Percentiles rank a stretch among this genome's conserved stretches.
Conservation (phyloP, 2,888 invertebrate genomes). For the Eristalis tenax region DNA sequence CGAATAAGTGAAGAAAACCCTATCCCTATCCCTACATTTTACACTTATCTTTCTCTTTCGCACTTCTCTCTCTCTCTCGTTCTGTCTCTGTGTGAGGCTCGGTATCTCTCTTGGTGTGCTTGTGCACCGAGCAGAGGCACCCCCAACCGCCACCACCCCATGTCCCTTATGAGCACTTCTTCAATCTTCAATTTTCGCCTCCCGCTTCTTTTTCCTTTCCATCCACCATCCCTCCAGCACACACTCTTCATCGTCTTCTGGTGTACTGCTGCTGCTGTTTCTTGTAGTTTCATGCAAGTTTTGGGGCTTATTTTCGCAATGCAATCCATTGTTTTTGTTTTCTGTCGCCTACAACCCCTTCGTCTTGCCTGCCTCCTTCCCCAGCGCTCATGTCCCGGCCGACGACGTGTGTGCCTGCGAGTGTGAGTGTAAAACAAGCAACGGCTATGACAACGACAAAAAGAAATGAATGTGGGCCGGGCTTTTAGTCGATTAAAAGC, state of each 20-base stretch:
- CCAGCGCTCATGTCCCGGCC: conserved; percentile 14
- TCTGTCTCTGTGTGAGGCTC: neutral
- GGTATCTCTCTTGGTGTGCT: too few relatives aligned
- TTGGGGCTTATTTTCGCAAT: conserved; percentile 5
- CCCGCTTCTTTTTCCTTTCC: too few relatives aligned
- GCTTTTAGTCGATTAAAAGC: conserved; percentile 59
- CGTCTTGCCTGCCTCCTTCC: neutral
- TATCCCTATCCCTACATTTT: conserved; percentile 37
- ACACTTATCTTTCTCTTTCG: conserved; percentile 11
- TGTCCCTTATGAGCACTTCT: neutral
- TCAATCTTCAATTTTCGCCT: neutral
- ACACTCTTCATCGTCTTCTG: too few relatives aligned
- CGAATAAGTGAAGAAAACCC: conserved; percentile 13
- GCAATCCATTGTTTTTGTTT: conserved; percentile 30
- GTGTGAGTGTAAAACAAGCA: conserved; percentile 3
- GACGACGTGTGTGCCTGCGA: neutral
- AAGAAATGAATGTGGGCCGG: conserved; percentile 60
- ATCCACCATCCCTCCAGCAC: too few relatives aligned
- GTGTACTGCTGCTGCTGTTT: neutral
- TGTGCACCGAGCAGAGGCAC: neutral
- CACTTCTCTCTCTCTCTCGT: neutral
- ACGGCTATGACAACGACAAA: neutral
- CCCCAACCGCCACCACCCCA: neutral
- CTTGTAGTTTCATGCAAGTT: neutral
- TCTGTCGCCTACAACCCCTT: conserved; percentile 30